These are phyloP conservation scores for Cheilinus undulatus DNA, from an alignment of 2,113 vertebrate species.

Conservation along the genomic window DNA sequence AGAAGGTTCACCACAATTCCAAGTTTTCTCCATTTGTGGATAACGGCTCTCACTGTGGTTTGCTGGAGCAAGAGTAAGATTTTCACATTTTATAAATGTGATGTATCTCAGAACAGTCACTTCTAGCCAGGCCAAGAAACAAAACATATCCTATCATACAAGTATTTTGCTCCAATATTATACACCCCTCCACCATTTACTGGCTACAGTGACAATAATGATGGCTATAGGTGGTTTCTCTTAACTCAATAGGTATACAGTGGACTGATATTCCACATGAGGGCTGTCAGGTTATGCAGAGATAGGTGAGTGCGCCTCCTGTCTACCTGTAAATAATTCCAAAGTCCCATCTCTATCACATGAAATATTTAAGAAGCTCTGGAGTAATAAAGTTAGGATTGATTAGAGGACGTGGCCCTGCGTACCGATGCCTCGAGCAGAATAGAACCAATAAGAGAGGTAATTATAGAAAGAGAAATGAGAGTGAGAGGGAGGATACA, in stretches of 20 bases:
- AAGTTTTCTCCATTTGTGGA: too few relatives aligned
- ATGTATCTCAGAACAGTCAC: too few relatives aligned
- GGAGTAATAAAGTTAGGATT: slow-evolving; percentile 73
- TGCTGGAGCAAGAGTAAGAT: too few relatives aligned
- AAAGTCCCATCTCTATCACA: slow-evolving; percentile 54
- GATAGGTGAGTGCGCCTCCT: not conserved
- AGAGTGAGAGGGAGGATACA: slow-evolving; percentile 1
- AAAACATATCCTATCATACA: too few relatives aligned
- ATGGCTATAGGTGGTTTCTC: too few relatives aligned
- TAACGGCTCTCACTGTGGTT: too few relatives aligned
- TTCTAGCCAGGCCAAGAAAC: too few relatives aligned
- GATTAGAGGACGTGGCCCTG: slow-evolving; percentile 62
- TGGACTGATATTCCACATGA: slow-evolving; percentile 5
- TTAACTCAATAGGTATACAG: not conserved
- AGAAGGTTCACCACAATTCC: too few relatives aligned
- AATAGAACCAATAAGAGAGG: slow-evolving; percentile 67
- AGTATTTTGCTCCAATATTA: too few relatives aligned
- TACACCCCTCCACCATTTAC: too few relatives aligned
- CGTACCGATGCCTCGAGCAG: slow-evolving; percentile 49
- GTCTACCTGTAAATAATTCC: slow-evolving; percentile 64
- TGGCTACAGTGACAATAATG: too few relatives aligned
- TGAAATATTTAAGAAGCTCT: slow-evolving; percentile 72
- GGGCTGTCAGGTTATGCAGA: slow-evolving; percentile 17
- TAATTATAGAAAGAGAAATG: slow-evolving; percentile 58
- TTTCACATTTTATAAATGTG: too few relatives aligned